phyloP scores from a whole-genome alignment of 1,140 invertebrate genomes.

The Wiebesia pumilae region DNA sequence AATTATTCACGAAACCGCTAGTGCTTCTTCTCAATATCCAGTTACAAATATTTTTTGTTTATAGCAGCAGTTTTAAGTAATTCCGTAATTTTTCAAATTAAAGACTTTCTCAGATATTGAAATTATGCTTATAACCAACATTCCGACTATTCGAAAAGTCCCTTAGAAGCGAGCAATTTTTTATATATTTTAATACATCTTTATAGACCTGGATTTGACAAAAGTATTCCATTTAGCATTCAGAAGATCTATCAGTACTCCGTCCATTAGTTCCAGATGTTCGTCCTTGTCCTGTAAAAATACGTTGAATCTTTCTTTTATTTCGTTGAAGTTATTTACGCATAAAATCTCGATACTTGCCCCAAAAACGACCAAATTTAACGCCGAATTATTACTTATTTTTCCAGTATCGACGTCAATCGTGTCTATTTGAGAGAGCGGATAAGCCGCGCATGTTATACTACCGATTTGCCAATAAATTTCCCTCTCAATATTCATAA shows the following conservation, averaged over 20 bases:
- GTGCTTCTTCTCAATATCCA: too few relatives aligned
- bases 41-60: background rate
- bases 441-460: slow-evolving; percentile 97
- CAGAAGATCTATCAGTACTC: slow-evolving; percentile 93
- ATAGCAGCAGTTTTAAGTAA: too few relatives aligned
- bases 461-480: slow-evolving; percentile 97
- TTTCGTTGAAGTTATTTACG: background rate
- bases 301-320: background rate
- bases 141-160: background rate
- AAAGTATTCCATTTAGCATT: slow-evolving; percentile 99
- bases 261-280: slow-evolving; percentile 97
- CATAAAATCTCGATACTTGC: slow-evolving; percentile 76
- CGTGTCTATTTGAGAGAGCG: slow-evolving; percentile 96
- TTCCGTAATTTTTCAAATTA: too few relatives aligned
- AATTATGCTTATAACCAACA: too few relatives aligned
- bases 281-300: slow-evolving; percentile 89
- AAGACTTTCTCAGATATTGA: too few relatives aligned
- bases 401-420: slow-evolving; percentile 93
- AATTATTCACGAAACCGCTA: background rate
- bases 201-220: slow-evolving; percentile 86
- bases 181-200: background rate
- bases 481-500: slow-evolving; percentile 94
- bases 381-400: slow-evolving; percentile 93
- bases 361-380: slow-evolving; percentile 99
- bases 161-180: background rate